phyloP scores from a whole-genome alignment of 2,888 invertebrate species.

The Harpagoxenus sublaevis region DNA sequence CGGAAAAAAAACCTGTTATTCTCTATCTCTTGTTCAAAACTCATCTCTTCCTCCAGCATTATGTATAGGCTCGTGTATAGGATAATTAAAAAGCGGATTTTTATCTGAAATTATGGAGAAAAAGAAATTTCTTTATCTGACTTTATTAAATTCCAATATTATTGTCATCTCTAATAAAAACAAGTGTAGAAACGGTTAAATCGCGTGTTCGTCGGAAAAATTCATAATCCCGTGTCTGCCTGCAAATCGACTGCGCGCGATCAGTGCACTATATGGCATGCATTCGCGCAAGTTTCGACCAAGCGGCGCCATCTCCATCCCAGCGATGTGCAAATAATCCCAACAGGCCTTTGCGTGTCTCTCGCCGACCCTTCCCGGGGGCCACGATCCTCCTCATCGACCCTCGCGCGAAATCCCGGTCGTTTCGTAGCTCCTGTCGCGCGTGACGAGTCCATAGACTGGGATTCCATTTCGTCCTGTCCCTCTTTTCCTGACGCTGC shows the following conservation, averaged over 20 bases:
- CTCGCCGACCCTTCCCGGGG: constrained; percentile 34
- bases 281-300: constrained; percentile 60
- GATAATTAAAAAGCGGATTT: background rate
- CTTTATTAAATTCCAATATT: background rate
- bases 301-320: constrained; percentile 54
- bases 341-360: constrained; percentile 61
- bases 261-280: constrained; percentile 26
- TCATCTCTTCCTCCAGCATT: background rate
- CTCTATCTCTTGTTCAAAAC: background rate
- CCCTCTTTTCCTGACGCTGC: constrained; percentile 49
- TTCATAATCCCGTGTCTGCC: constrained; percentile 34
- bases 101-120: background rate
- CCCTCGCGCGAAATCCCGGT: constrained; percentile 63
- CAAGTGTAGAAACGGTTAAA: background rate
- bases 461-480: constrained; percentile 68
- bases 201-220: constrained; percentile 40
- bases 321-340: constrained; percentile 72
- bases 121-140: background rate
- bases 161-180: background rate
- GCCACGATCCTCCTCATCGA: constrained; percentile 56
- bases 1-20: constrained; percentile 2
- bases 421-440: constrained; percentile 66
- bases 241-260: constrained; percentile 44
- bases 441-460: constrained; percentile 67
- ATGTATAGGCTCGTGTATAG: no score